These are phyloP conservation scores for Chelon labrosus DNA, from an alignment of 2,797 vertebrate genomes.

Conservation along the genomic window DNA sequence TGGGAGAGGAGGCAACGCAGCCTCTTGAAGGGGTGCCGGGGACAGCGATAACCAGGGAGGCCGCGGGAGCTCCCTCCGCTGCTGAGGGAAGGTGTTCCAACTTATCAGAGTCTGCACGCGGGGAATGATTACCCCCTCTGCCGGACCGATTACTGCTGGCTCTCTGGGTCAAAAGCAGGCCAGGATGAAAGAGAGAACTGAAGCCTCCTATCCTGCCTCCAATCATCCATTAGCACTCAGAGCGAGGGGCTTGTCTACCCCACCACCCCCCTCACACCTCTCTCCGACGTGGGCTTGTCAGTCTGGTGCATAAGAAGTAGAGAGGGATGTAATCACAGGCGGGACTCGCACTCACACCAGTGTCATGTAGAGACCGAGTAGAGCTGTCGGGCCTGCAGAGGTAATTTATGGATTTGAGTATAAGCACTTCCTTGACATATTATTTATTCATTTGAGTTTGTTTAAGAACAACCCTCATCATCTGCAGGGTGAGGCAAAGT, in stretches of 20 bases:
- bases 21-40: constrained; percentile 93
- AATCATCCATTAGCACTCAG: constrained; percentile 93
- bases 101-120: constrained; percentile 98
- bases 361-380: constrained; percentile 61
- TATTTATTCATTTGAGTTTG: constrained; percentile 81
- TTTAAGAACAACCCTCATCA: constrained; percentile 74
- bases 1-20: constrained; percentile 83
- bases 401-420: constrained; percentile 75
- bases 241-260: constrained; percentile 82
- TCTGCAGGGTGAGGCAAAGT: constrained; percentile 59
- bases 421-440: constrained; percentile 67
- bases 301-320: constrained; percentile 84
- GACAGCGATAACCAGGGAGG: constrained; percentile 93
- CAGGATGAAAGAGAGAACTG: constrained; percentile 94
- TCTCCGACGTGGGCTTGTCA: constrained; percentile 85
- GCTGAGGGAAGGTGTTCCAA: constrained; percentile 95
- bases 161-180: constrained; percentile 94
- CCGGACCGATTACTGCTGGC: constrained; percentile 95
- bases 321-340: constrained; percentile 71
- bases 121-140: constrained; percentile 96
- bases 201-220: constrained; percentile 94
- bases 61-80: constrained; percentile 86
- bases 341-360: constrained; percentile 55
- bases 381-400: constrained; percentile 50
- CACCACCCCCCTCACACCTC: constrained; percentile 44